Evolutionary conservation across 2,888 invertebrate species (phyloP).

Genomic region (Congeria kusceri): DNA sequence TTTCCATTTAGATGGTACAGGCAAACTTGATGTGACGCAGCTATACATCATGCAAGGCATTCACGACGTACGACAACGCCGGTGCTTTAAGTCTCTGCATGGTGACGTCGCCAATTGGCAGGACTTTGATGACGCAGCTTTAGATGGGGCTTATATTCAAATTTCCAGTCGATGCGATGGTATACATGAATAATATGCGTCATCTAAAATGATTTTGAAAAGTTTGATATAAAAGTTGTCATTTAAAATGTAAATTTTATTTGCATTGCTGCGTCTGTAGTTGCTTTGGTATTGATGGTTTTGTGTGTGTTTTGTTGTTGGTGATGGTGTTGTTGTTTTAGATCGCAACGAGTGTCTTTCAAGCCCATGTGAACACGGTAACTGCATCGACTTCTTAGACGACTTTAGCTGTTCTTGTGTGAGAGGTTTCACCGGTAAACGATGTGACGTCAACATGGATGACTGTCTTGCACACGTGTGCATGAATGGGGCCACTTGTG

Average conservation of each 20-base stretch:
- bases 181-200: neutral
- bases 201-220: no score
- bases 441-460: slow-evolving; percentile 51
- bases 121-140: neutral
- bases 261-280: no score
- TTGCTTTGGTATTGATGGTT: no score
- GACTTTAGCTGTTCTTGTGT: slow-evolving; percentile 39
- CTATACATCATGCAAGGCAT: no score
- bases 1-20: no score
- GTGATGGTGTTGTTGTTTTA: no score
- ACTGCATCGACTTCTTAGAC: slow-evolving; percentile 34
- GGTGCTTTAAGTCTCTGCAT: slow-evolving; percentile 10
- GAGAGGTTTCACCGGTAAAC: slow-evolving; percentile 35
- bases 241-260: no score
- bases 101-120: slow-evolving; percentile 3
- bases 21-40: no score
- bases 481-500: slow-evolving; percentile 47
- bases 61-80: neutral
- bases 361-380: slow-evolving; percentile 35
- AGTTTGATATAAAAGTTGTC: no score
- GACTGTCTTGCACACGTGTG: slow-evolving; percentile 54
- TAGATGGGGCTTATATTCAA: slow-evolving; percentile 2
- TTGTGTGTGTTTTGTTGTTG: no score
- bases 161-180: slow-evolving; percentile 1
- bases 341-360: slow-evolving; percentile 51